phyloP scores from a whole-genome alignment of 2,797 vertebrate genomes.

The Naso thynnoides region DNA sequence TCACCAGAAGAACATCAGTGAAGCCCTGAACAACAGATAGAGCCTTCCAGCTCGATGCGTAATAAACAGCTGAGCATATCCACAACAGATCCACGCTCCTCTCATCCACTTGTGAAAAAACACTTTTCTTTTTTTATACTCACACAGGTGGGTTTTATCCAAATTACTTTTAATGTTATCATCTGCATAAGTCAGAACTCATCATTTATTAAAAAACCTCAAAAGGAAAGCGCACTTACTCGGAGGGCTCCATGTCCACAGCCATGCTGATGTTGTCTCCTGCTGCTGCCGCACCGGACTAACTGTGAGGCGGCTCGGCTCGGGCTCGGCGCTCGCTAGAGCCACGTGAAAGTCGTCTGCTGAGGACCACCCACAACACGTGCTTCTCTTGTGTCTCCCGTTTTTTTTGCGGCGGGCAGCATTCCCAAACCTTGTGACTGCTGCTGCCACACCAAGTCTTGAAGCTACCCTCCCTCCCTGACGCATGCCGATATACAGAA shows the following conservation, averaged over 20 bases:
- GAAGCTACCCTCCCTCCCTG: slow-evolving; percentile 25
- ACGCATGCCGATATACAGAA: slow-evolving; percentile 49
- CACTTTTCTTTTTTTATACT: not conserved
- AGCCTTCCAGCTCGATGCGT: not conserved
- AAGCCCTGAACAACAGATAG: not conserved
- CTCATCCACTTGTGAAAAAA: too few species aligned
- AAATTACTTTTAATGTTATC: too few species aligned
- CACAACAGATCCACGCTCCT: too few species aligned
- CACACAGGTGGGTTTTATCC: too few species aligned
- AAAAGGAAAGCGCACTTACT: slow-evolving; percentile 76
- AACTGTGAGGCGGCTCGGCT: slow-evolving; percentile 35
- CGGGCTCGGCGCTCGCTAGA: slow-evolving; percentile 59
- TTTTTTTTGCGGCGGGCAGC: slow-evolving; percentile 27
- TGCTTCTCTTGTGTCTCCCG: slow-evolving; percentile 68
- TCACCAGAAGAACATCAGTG: not conserved
- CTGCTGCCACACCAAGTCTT: slow-evolving; percentile 28
- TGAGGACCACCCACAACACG: slow-evolving; percentile 82
- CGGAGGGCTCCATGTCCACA: slow-evolving; percentile 84
- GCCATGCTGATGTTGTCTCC: slow-evolving; percentile 77
- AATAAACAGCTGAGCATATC: too few species aligned
- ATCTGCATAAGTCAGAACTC: not conserved
- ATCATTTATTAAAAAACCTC: not conserved
- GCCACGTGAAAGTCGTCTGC: slow-evolving; percentile 80
- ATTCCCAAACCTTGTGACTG: slow-evolving; percentile 55
- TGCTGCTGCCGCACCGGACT: slow-evolving; percentile 65